These are phyloP conservation scores for Tenrec ecaudatus DNA, from an alignment of 2,113 vertebrate genomes.

Conservation along the genomic window DNA sequence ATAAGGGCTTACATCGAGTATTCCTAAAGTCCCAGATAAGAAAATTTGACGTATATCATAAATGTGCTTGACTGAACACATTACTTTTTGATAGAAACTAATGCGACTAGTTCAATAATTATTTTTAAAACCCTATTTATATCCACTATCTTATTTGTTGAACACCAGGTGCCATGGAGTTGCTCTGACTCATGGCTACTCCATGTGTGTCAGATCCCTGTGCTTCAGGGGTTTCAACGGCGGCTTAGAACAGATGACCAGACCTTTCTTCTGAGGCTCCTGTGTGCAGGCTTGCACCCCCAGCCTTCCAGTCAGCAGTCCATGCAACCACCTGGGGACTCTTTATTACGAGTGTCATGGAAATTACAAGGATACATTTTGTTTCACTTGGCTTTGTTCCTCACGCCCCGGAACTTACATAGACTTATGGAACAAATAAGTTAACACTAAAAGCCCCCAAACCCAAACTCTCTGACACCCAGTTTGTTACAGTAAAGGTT, in stretches of 20 bases:
- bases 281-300: neutral
- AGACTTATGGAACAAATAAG: constrained; percentile 13
- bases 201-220: neutral
- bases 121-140: constrained; percentile 44
- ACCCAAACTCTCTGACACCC: no score
- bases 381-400: neutral
- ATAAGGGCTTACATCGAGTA: neutral
- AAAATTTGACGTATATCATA: constrained; percentile 37
- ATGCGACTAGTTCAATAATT: constrained; percentile 16
- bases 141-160: constrained; percentile 38
- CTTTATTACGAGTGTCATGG: constrained; percentile 39
- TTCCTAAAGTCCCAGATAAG: constrained; percentile 30
- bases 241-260: neutral
- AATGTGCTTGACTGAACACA: neutral
- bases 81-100: neutral
- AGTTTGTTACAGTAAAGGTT: no score
- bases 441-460: neutral
- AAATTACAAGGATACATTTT: constrained; percentile 44
- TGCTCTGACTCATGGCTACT: neutral
- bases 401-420: neutral
- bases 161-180: neutral
- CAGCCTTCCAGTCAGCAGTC: neutral
- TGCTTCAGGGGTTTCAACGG: neutral
- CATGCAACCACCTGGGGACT: neutral
- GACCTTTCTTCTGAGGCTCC: neutral